Evolutionary conservation across 2,888 invertebrate genomes (phyloP).

Genomic region (Ametastegia equiseti): DNA sequence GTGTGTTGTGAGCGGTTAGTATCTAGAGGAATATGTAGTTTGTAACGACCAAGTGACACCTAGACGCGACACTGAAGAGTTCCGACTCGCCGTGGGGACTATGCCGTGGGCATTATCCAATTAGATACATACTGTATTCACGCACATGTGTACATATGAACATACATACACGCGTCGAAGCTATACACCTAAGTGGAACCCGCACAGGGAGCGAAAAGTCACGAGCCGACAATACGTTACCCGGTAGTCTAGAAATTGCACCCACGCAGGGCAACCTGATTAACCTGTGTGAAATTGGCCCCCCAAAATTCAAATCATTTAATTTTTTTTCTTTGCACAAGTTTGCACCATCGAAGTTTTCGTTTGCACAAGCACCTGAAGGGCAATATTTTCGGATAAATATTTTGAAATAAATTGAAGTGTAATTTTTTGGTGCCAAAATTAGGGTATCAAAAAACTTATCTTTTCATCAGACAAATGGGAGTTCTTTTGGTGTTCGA

Average conservation of each 20-base stretch:
- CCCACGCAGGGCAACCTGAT: background rate
- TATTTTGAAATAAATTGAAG: no score
- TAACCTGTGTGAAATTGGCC: background rate
- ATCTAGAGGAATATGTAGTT: background rate
- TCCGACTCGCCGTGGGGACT: background rate
- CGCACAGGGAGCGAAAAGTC: background rate
- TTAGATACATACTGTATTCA: background rate
- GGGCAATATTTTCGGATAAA: no score
- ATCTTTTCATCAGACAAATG: no score
- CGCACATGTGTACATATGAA: background rate
- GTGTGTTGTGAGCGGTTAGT: background rate
- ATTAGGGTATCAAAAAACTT: no score
- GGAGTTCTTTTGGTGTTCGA: no score
- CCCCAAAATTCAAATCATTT: no score
- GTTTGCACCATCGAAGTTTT: background rate
- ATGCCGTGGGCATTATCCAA: conserved; percentile 19
- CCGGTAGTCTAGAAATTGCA: background rate
- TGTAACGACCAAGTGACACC: conserved; percentile 15
- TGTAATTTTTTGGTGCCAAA: no score
- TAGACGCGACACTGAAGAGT: background rate
- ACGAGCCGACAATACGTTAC: background rate
- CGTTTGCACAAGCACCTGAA: no score
- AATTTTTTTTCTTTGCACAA: background rate
- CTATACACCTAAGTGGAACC: background rate
- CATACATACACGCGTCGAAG: background rate